phyloP scores from a whole-genome alignment of 2,888 invertebrate genomes.

The Tanytarsus gracilentus region DNA sequence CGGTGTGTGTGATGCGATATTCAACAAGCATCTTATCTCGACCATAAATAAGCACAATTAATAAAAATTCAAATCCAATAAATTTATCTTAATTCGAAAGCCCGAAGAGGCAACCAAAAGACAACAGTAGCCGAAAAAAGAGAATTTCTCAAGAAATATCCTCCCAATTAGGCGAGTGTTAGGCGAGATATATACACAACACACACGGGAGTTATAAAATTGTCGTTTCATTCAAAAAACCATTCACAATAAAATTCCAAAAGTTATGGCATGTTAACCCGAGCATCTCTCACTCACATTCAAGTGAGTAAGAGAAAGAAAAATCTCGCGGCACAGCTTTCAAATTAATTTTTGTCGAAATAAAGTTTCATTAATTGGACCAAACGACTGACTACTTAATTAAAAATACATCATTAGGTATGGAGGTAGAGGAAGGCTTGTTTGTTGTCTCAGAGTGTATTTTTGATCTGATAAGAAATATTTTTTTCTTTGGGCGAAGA shows the following conservation, averaged over 20 bases:
- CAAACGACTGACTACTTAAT: conserved; percentile 23
- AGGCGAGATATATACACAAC: no score
- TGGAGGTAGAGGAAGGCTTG: conserved; percentile 4
- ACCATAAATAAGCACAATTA: conserved; percentile 25
- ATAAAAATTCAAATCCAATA: conserved; percentile 28
- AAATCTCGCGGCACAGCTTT: background rate
- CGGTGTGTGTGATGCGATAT: conserved; percentile 7
- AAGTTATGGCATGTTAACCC: conserved; percentile 5
- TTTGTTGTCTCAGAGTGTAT: background rate
- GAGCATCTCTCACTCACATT: background rate
- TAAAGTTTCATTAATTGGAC: conserved; percentile 28
- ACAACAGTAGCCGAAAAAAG: conserved; percentile 6
- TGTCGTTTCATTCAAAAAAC: conserved; percentile 21
- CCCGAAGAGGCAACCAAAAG: background rate
- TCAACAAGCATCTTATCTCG: conserved; percentile 17
- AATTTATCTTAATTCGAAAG: conserved; percentile 2
- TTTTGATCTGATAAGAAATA: background rate
- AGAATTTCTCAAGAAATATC: conserved; percentile 23
- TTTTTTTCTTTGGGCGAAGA: background rate
- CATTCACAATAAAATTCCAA: conserved; percentile 21
- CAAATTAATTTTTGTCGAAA: conserved; percentile 24
- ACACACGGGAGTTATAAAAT: conserved; percentile 20
- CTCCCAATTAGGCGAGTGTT: conserved; percentile 24
- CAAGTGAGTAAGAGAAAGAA: background rate
- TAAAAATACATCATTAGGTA: conserved; percentile 10